These are phyloP conservation scores for Aeoliscus strigatus DNA, from an alignment of 2,797 vertebrate genomes.

Conservation along the genomic window DNA sequence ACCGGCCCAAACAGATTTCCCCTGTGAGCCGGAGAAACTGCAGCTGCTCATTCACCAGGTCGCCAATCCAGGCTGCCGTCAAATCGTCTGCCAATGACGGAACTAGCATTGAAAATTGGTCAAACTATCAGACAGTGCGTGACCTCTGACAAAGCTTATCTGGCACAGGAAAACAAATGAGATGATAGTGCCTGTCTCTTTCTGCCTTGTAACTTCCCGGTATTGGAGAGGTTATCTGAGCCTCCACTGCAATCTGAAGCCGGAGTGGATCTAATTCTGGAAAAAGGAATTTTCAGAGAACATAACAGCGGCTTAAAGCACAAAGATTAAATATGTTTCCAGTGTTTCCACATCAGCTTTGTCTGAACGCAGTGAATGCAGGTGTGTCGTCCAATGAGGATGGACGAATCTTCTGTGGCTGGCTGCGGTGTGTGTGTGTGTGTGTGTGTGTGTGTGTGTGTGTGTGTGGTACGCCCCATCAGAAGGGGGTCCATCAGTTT, in stretches of 20 bases:
- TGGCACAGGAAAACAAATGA: conserved; percentile 52
- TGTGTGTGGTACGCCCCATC: no score
- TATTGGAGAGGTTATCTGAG: conserved; percentile 67
- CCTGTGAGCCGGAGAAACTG: conserved; percentile 58
- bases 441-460: background rate
- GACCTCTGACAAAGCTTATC: conserved; percentile 70
- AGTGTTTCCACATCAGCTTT: no score
- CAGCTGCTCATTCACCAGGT: conserved; percentile 57
- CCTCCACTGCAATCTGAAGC: conserved; percentile 53
- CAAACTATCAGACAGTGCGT: conserved; percentile 60
- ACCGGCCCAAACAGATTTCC: conserved; percentile 71
- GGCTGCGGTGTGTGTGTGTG: background rate
- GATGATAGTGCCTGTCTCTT: conserved; percentile 61
- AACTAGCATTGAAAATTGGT: conserved; percentile 67
- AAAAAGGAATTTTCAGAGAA: no score
- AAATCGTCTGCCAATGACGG: conserved; percentile 54
- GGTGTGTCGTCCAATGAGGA: no score
- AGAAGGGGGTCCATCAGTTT: no score
- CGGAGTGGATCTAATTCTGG: conserved; percentile 37
- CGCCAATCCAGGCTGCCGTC: conserved; percentile 51
- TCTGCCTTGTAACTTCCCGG: conserved; percentile 66
- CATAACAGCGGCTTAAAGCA: no score
- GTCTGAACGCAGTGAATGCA: no score
- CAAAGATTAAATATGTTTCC: conserved; percentile 35
- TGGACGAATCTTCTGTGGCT: no score